phyloP scores from a whole-genome alignment of 92 coral and sea anemone species.

The Zoanthus sansibaricus region DNA sequence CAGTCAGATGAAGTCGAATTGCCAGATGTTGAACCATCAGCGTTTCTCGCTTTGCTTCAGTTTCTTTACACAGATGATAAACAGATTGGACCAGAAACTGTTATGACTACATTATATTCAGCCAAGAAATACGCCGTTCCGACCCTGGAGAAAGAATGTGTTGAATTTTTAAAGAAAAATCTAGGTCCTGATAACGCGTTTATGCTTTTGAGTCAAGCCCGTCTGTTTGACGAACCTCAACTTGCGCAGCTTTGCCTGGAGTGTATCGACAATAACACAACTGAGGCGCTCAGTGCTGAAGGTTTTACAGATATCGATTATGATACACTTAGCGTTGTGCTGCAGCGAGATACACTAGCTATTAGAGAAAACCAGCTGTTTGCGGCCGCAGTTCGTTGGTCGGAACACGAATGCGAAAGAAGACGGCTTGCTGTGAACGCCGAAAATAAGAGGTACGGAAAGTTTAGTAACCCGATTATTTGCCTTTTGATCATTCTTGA shows the following conservation, averaged over 20 bases:
- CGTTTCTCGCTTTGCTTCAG: slow-evolving; percentile 90
- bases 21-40: slow-evolving; percentile 93
- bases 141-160: slow-evolving; percentile 94
- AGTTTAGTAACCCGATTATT: too few species aligned
- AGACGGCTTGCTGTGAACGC: slow-evolving; percentile 74
- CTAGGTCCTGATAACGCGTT: slow-evolving; percentile 95
- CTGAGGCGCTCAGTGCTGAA: slow-evolving; percentile 92
- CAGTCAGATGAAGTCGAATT: slow-evolving; percentile 95
- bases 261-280: slow-evolving; percentile 92
- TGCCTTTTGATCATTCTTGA: too few species aligned
- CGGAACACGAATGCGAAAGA: slow-evolving; percentile 92
- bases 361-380: slow-evolving; percentile 91
- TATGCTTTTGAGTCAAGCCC: slow-evolving; percentile 95
- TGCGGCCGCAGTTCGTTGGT: slow-evolving; percentile 89
- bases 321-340: slow-evolving; percentile 85
- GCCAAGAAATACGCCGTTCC: slow-evolving; percentile 99
- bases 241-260: slow-evolving; percentile 90
- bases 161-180: slow-evolving; percentile 95
- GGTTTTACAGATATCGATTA: slow-evolving; percentile 97
- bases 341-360: slow-evolving; percentile 91
- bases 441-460: slow-evolving; percentile 79
- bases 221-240: slow-evolving; percentile 94
- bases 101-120: slow-evolving; percentile 96
- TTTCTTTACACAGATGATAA: slow-evolving; percentile 95
- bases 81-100: slow-evolving; percentile 98